Evolutionary conservation across 2,113 vertebrate genomes (phyloP).

Genomic region (Boulengeromyrus knoepffleri): DNA sequence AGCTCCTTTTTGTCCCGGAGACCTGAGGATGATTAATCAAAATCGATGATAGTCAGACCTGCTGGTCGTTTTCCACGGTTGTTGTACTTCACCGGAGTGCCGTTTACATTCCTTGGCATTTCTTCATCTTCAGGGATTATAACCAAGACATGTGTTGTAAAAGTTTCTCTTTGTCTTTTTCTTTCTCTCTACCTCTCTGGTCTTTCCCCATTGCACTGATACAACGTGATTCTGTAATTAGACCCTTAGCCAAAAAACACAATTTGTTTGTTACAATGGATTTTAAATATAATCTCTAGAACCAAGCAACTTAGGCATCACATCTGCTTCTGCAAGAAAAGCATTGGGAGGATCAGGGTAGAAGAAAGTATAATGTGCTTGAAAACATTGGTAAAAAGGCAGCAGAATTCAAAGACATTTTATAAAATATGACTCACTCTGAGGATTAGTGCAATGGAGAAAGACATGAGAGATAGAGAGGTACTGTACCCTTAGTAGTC

Average conservation of each 20-base stretch:
- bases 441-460: neutral
- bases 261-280: neutral
- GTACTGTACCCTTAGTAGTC: neutral
- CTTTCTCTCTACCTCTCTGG: neutral
- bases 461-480: too few species aligned
- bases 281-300: neutral
- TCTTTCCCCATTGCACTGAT: neutral
- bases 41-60: conserved; percentile 26
- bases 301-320: neutral
- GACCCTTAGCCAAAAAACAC: neutral
- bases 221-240: neutral
- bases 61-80: neutral
- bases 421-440: neutral
- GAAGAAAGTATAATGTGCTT: neutral
- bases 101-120: neutral
- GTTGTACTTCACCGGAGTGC: neutral
- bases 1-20: conserved; percentile 6
- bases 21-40: conserved; percentile 42
- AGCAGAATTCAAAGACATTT: neutral
- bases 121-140: neutral
- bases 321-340: neutral
- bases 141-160: neutral
- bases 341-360: neutral
- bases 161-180: neutral
- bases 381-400: neutral